Evolutionary conservation across 2,888 invertebrate genomes (phyloP), one percentile per base, ranked within the genome.

Genomic region (Rhamnusium bicolor): DNA sequence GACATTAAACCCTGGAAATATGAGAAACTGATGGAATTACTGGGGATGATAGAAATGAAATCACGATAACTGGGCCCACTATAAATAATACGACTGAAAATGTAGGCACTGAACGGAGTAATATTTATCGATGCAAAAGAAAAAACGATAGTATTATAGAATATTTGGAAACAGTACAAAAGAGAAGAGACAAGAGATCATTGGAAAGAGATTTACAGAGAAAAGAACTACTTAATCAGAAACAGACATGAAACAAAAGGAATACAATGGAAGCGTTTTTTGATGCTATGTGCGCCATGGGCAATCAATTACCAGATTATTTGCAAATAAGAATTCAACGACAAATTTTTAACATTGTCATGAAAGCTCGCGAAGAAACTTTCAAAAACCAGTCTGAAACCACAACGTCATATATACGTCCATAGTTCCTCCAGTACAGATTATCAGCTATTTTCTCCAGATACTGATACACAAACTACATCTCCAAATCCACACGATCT

Each of bases 291-390:
- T 24, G 24, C 5, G 24, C 5, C 2, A 24, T 24, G 24, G 5
- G 24, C 5, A 24, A 24, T 24, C 2, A 49, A 3, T 16, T 49
- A 16, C 49, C 69, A 49, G 69, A 73, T 56, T 16, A 66, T 73
- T 12, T 73, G 12, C 65, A 73, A 73, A 65, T 73, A 16, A 63
- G 32, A 16, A 51, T 69, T 40, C 65, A 69, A 27, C 65, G 65
- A 12, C 8, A 73, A 32, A 51, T 69, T 46, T 73, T 65, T 65
- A 51, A 65, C 27, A 29, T 0, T 63, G 66, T 66, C 12, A 68
- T 49, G 49, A 14, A 14, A 16, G 49, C 49, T 49, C 49, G 49
- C 1, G 49, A 49, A 49, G 49, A 16, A 12, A 49, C 1, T 14
- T 16, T 14, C 1, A 12, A 14, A 49, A 49, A 24, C 24, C 24